Percentiles rank a stretch among this genome's conserved stretches.
Evolutionary conservation across 1,140 invertebrate genomes (phyloP).

Genomic region (Thaumetopoea pityocampa): DNA sequence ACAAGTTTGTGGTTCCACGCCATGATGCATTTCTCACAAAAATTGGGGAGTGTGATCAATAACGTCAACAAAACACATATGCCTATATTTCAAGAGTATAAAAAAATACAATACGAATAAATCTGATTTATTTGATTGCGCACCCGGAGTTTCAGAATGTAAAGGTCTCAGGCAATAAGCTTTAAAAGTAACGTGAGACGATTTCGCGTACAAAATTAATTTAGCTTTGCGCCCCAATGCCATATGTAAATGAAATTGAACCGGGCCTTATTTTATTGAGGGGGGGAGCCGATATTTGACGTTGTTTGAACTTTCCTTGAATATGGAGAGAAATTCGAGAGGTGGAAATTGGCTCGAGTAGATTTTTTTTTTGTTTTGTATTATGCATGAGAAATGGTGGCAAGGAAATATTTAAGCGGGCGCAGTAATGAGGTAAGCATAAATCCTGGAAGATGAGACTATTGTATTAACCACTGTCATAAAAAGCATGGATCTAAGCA

Average conservation of each 20-base stretch:
- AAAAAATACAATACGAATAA: constrained; percentile 14
- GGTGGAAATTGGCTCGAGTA: constrained; percentile 11
- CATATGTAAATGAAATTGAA: constrained; percentile 34
- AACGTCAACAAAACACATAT: constrained; percentile 6
- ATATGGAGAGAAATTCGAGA: constrained; percentile 5
- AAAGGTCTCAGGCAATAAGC: constrained; percentile 20
- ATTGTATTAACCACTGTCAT: neutral
- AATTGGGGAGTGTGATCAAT: too few relatives aligned
- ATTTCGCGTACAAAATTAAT: constrained; percentile 25
- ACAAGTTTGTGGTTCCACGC: too few relatives aligned
- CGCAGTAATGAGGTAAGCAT: constrained; percentile 5
- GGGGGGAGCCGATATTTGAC: constrained; percentile 13
- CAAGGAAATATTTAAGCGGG: neutral
- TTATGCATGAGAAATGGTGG: constrained; percentile 13
- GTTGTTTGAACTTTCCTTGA: constrained; percentile 19
- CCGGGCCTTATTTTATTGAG: constrained; percentile 24
- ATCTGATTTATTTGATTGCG: constrained; percentile 19
- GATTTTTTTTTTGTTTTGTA: constrained; percentile 16
- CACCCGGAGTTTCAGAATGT: neutral
- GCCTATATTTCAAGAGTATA: neutral
- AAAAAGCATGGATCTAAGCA: too few relatives aligned
- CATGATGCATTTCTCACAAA: too few relatives aligned
- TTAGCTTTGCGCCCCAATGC: constrained; percentile 17
- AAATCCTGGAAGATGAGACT: neutral
- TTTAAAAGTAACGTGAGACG: constrained; percentile 23